Evolutionary conservation across 2,888 invertebrate species (phyloP).

Genomic region (Drosophila limbata): DNA sequence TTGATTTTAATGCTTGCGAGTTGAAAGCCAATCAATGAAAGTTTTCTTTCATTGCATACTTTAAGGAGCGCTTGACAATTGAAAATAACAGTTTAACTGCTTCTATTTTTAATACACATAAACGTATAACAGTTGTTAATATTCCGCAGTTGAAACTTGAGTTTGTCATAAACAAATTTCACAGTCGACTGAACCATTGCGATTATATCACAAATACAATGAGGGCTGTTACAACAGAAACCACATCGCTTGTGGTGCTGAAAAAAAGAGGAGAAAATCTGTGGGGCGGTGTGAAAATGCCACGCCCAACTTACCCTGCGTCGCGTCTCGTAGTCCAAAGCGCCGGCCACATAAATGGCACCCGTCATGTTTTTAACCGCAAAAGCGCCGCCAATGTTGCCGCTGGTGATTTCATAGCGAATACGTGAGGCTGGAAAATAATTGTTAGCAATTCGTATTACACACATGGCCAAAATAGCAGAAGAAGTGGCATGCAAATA

Average conservation of each 20-base stretch:
- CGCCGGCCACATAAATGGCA: constrained; percentile 98
- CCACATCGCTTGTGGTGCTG: constrained; percentile 25
- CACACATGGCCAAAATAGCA: constrained; percentile 11
- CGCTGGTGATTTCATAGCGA: constrained; percentile 99
- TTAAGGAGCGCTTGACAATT: not conserved
- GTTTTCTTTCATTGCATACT: constrained; percentile 2
- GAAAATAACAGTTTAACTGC: not conserved
- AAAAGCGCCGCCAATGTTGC: constrained; percentile 99
- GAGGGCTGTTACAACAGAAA: constrained; percentile 22
- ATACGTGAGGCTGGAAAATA: constrained; percentile 94
- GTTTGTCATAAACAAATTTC: constrained; percentile 59
- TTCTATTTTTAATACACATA: too few species aligned
- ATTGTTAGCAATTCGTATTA: constrained; percentile 49
- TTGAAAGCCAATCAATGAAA: constrained; percentile 31
- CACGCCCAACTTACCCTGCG: constrained; percentile 91
- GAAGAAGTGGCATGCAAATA: constrained; percentile 20
- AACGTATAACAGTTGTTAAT: not conserved
- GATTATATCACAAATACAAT: constrained; percentile 54
- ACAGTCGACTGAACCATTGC: constrained; percentile 60
- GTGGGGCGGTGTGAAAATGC: not conserved
- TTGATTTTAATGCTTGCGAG: not conserved
- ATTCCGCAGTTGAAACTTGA: constrained; percentile 5
- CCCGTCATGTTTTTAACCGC: constrained; percentile 99
- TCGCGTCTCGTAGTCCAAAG: constrained; percentile 97
- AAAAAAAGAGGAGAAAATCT: constrained; percentile 20